Conservation (phyloP, 1,140 invertebrate genomes). For the Leptestheria dahalacensis region DNA sequence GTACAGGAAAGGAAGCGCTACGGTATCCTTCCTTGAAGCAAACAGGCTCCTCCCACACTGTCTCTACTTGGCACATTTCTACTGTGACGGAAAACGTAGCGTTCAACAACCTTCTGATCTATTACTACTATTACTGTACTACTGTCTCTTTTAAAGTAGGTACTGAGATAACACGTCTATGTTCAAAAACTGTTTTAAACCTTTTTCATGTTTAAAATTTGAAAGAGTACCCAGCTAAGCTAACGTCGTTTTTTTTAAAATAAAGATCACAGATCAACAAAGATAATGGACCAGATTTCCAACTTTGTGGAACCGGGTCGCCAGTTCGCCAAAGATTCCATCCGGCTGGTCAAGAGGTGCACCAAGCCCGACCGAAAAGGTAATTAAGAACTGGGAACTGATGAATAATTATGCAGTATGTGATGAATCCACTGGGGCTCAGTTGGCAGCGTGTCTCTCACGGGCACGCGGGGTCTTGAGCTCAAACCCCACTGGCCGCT, state of each 20-base stretch:
- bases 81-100: too few relatives aligned
- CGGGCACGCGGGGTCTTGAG: too few relatives aligned
- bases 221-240: not conserved
- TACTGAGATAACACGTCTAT: not conserved
- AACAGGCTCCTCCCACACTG: too few relatives aligned
- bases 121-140: not conserved
- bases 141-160: not conserved
- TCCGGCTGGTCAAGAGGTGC: conserved; percentile 93
- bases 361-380: conserved; percentile 99
- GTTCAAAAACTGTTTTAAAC: not conserved
- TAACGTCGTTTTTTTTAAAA: not conserved
- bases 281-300: conserved; percentile 87
- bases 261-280: not conserved
- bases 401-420: too few relatives aligned
- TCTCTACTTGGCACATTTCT: too few relatives aligned
- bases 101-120: too few relatives aligned
- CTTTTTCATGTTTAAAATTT: not conserved
- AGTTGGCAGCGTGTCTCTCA: too few relatives aligned
- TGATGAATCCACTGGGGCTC: too few relatives aligned
- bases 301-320: conserved; percentile 86
- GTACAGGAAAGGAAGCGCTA: too few relatives aligned
- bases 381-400: too few relatives aligned
- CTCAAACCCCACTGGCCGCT: too few relatives aligned
- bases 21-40: too few relatives aligned
- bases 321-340: conserved; percentile 94